These are phyloP conservation scores for Mactra quadrangularis DNA, from an alignment of 1,140 invertebrate species.

Conservation along the genomic window DNA sequence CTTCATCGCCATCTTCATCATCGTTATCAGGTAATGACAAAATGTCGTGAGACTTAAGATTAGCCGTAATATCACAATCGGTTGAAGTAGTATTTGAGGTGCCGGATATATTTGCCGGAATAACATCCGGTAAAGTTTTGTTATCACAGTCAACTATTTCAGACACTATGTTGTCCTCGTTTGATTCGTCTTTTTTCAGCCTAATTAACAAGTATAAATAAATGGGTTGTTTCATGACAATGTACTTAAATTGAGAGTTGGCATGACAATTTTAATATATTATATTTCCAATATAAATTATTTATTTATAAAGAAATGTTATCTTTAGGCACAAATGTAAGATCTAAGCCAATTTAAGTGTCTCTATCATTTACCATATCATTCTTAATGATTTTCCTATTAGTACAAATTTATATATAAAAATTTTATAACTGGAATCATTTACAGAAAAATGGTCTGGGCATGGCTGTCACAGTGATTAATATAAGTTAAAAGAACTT, in stretches of 20 bases:
- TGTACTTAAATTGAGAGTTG: background rate
- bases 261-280: background rate
- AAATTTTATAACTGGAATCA: too few species aligned
- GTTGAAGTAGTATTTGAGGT: background rate
- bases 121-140: slow-evolving; percentile 42
- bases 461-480: too few species aligned
- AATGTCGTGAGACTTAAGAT: slow-evolving; percentile 42
- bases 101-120: slow-evolving; percentile 30
- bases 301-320: too few species aligned
- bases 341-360: too few species aligned
- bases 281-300: background rate
- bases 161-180: slow-evolving; percentile 36
- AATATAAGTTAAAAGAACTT: too few species aligned
- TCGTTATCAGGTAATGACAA: slow-evolving; percentile 40
- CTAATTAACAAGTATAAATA: slow-evolving; percentile 1
- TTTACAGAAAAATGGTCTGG: too few species aligned
- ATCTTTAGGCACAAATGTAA: too few species aligned
- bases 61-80: slow-evolving; percentile 51
- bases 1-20: slow-evolving; percentile 25
- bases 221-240: background rate
- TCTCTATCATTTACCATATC: too few species aligned
- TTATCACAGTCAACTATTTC: slow-evolving; percentile 59
- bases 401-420: too few species aligned
- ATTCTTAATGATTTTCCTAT: too few species aligned
- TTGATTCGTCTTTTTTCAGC: background rate